phyloP scores from a whole-genome alignment of 2,113 vertebrate species.

The Lasiurus cinereus region DNA sequence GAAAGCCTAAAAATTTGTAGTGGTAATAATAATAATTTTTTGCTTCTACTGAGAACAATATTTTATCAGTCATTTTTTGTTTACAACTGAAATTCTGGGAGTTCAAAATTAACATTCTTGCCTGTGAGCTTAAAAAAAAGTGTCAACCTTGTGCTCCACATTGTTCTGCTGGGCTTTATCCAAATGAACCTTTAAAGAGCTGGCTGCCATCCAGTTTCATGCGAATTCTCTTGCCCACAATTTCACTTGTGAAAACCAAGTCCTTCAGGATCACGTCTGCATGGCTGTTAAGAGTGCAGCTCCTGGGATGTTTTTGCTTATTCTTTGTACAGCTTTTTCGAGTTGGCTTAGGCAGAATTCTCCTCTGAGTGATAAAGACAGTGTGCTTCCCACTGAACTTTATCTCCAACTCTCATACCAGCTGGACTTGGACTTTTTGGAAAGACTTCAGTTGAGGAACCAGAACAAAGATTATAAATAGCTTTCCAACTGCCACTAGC shows the following conservation, averaged over 20 bases:
- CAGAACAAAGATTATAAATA: background rate
- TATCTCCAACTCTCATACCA: background rate
- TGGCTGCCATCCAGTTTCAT: background rate
- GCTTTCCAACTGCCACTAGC: background rate
- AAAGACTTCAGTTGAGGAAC: background rate
- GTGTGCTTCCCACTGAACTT: background rate
- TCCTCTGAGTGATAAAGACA: background rate
- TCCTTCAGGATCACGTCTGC: background rate
- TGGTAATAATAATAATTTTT: slow-evolving; percentile 36
- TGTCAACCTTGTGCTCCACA: background rate
- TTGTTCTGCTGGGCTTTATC: background rate
- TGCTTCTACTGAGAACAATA: background rate
- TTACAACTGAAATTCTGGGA: background rate
- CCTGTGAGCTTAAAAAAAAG: background rate
- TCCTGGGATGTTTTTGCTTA: background rate
- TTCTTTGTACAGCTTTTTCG: background rate
- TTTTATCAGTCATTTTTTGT: background rate
- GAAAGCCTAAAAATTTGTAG: background rate
- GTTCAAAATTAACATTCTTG: background rate
- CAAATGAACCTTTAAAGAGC: background rate
- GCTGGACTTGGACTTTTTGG: background rate
- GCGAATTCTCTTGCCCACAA: background rate
- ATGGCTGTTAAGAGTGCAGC: background rate
- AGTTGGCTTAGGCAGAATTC: background rate
- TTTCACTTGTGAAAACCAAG: background rate